Evolutionary conservation across 2,797 vertebrate genomes (phyloP), one percentile per base, ranked within the genome.

Genomic region (Sylvia borin): DNA sequence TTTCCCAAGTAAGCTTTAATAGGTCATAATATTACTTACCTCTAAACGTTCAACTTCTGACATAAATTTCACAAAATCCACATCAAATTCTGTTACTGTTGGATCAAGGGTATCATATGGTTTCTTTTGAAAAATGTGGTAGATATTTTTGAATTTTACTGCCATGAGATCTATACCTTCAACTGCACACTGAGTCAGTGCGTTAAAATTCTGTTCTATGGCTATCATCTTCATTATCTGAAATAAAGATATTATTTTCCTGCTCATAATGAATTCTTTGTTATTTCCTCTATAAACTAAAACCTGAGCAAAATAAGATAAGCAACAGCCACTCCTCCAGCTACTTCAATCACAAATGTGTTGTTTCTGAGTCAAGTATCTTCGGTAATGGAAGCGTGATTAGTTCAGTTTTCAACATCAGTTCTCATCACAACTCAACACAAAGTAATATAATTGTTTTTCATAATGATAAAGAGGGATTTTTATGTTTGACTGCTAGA

Each of bases 81-180:
- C 71, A 81, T 98, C 98, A 96, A 99, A 99, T 90, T 99, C 98
- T 77, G 94, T 90, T 92, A 96, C 97, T 55, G 95, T 96, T 81
- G 97, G 98, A 92, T 98, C 97, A 82, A 99, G 97, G 55, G 98
- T 97, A 40, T 99, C 98, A 87, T 98, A 98, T 14, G 97, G 97
- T 82, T 97, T 98, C 85, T 97, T 98, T 96, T 98, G 98, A 93
- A 98, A 85, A 45, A 90, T 98, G 71, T 97, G 97, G 90, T 96
- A 97, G 36, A 98, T 94, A 70, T 96, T 98, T 94, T 96, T 97
- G 96, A 99, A 99, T 88, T 98, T 97, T 94, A 97, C 96, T 92
- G 98, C 97, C 88, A 98, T 87, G 76, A 98, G 86, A 84, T 98
- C 98, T 93, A 98, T 98, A 50, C 98, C 98, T 96, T 99, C 98